These are phyloP conservation scores for Tenebrosternarchus preto DNA, from an alignment of 2,113 vertebrate genomes.

Conservation along the genomic window DNA sequence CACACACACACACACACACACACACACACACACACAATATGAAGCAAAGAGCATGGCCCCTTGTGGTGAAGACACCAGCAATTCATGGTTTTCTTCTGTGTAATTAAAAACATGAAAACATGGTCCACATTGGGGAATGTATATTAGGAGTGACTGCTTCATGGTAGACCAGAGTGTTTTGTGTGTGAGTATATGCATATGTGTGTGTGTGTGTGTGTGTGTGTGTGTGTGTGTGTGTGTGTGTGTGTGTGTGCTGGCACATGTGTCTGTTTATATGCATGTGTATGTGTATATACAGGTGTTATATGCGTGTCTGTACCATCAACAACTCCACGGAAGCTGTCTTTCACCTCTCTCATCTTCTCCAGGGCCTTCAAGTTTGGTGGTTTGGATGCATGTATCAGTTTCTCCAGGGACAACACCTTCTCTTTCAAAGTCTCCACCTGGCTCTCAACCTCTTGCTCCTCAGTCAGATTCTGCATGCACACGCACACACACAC, in stretches of 20 bases:
- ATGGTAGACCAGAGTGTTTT: no score
- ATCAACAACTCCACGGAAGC: slow-evolving; percentile 79
- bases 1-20: neutral
- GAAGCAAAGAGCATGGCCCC: no score
- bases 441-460: slow-evolving; percentile 72
- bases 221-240: neutral
- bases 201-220: neutral
- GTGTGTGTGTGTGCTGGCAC: no score
- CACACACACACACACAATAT: slow-evolving; percentile 12
- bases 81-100: no score
- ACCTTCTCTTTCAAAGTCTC: slow-evolving; percentile 72
- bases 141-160: no score
- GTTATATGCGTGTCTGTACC: slow-evolving; percentile 71
- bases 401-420: slow-evolving; percentile 66
- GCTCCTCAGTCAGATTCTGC: slow-evolving; percentile 72
- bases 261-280: neutral
- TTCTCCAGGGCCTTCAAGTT: slow-evolving; percentile 88
- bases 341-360: slow-evolving; percentile 77
- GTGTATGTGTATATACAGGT: neutral
- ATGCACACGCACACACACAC: slow-evolving; percentile 3
- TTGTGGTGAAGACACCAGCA: no score
- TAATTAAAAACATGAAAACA: no score
- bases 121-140: no score
- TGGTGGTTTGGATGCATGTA: slow-evolving; percentile 80
- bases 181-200: neutral